Evolutionary conservation across 2,888 invertebrate genomes (phyloP), one percentile per base, ranked within the genome.

Genomic region (Ommatoiulus sabulosus): DNA sequence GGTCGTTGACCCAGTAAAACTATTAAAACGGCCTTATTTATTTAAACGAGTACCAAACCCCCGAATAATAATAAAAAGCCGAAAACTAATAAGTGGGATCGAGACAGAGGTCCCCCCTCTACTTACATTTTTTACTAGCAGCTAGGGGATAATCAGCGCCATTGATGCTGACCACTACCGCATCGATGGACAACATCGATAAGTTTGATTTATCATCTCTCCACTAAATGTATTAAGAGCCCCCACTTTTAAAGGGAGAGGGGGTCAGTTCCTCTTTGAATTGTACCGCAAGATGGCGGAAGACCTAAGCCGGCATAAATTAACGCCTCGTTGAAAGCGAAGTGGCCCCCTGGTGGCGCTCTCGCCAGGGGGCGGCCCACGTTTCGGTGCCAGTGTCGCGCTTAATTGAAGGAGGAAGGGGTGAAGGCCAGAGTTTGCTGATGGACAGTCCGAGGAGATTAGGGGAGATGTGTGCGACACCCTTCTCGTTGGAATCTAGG

Each of bases 81-180:
- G 6, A 8, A 63, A 63, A 63, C 63, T 63, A 63, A 63, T 63
- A 63, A 63, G 63, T 20, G 63, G 63, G 63, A 63, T 63, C n/a
- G 63, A 63, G n/a, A 52, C 35, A 35, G 35, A 10, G 52, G 52
- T 52, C 63, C 63, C 63, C 63, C 63, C 17, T 20, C 63, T 20
- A 3, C 5, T 10, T 20, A 20, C 15, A 20, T 63, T 57, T 57
- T 57, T 57, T 57, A 15, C 12, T 57, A 17, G 15, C 63, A 63
- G 63, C 20, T 6, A 20, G 63, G 63, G 63, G 63, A 63, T 63
- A 63, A 63, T 63, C 63, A 63, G 63, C 63, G 63, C 63, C 63
- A 63, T 63, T 63, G 63, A 63, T 20, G 63, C 63, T 63, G 63
- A 63, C 63, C 63, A 63, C 63, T 63, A 63, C 63, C 63, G 63